phyloP scores from a whole-genome alignment of 2,797 vertebrate species.

The Iguana delicatissima region DNA sequence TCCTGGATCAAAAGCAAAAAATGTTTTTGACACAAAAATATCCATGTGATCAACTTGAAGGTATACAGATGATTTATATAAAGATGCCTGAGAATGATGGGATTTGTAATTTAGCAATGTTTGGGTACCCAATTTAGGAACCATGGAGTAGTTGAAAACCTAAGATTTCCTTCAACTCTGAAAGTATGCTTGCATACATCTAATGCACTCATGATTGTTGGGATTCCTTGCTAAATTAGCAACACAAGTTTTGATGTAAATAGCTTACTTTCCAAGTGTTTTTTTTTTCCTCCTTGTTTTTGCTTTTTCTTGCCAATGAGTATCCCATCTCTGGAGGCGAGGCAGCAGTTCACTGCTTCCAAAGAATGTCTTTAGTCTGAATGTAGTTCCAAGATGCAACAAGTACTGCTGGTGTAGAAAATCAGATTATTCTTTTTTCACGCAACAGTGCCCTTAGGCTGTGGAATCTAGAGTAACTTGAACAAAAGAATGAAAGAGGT shows the following conservation, averaged over 20 bases:
- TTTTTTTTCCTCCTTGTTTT: conserved; percentile 11
- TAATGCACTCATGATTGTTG: neutral
- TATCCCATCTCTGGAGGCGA: conserved; percentile 40
- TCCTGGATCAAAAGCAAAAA: too few species aligned
- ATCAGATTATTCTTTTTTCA: conserved; percentile 34
- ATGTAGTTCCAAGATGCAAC: conserved; percentile 40
- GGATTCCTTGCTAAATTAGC: neutral
- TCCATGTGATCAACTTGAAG: too few species aligned
- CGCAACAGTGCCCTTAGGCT: conserved; percentile 19
- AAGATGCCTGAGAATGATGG: too few species aligned
- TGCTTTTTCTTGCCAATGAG: neutral
- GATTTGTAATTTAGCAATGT: neutral
- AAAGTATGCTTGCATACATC: neutral
- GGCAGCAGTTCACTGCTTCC: conserved; percentile 48
- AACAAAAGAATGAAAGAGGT: neutral
- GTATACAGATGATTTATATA: too few species aligned
- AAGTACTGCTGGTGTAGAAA: conserved; percentile 44
- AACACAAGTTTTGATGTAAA: conserved; percentile 11
- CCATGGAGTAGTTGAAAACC: neutral
- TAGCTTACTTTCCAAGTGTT: conserved; percentile 20
- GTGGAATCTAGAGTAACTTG: neutral
- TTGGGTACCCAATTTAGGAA: neutral
- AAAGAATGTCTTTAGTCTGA: conserved; percentile 42
- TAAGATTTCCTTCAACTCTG: neutral
- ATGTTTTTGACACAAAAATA: neutral